phyloP scores from a whole-genome alignment of 2,797 vertebrate species.

The Acropternis orthonyx region DNA sequence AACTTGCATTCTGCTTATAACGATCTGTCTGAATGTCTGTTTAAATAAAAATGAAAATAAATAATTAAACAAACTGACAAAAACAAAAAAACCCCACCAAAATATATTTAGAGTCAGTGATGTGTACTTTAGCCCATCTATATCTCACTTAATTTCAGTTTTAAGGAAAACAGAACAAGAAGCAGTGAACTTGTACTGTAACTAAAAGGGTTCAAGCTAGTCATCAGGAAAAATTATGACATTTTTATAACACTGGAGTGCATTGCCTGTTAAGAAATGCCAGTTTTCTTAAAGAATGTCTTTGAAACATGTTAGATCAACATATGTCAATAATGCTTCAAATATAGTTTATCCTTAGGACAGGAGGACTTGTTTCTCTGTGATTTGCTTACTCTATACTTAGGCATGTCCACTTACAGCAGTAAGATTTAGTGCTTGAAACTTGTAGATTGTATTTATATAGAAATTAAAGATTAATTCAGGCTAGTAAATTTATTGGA shows the following conservation, averaged over 20 bases:
- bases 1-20: neutral
- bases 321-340: neutral
- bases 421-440: neutral
- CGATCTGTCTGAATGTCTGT: neutral
- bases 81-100: rapidly evolving
- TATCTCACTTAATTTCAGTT: too few relatives aligned
- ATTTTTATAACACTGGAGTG: neutral
- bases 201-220: neutral
- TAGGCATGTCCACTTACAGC: neutral
- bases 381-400: neutral
- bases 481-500: neutral
- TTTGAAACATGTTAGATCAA: neutral
- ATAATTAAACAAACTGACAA: neutral
- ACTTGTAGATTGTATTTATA: rapidly evolving
- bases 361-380: neutral
- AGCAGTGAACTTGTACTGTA: neutral
- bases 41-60: neutral
- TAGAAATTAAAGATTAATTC: neutral
- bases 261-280: neutral
- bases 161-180: too few relatives aligned
- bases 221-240: neutral
- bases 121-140: too few relatives aligned
- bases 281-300: neutral
- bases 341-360: neutral
- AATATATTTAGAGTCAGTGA: neutral